Percentiles rank a stretch among this genome's conserved stretches.
Conservation (phyloP, 2,113 vertebrate genomes). For the Ramphastos sulfuratus region DNA sequence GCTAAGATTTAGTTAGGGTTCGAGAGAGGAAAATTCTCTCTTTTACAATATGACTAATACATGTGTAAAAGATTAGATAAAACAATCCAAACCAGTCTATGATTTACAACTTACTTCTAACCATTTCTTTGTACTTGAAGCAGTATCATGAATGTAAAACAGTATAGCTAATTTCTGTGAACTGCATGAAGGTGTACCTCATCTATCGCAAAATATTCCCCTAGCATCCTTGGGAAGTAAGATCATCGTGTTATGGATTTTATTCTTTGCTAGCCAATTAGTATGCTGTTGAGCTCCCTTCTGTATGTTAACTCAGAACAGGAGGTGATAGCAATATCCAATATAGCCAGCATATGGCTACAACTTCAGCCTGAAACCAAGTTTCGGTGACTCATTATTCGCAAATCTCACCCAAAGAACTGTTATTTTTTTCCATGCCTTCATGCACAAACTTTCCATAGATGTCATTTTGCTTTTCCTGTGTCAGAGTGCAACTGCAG, state of each 20-base stretch:
- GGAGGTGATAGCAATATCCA: conserved; percentile 8
- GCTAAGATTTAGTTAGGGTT: conserved; percentile 68
- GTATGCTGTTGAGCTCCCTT: conserved; percentile 17
- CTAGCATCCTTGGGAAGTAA: conserved; percentile 36
- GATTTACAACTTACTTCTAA: conserved; percentile 68
- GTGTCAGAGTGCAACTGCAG: neutral
- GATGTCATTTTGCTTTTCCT: neutral
- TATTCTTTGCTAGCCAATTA: conserved; percentile 1
- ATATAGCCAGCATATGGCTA: neutral
- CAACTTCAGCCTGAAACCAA: conserved; percentile 20
- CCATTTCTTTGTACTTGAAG: conserved; percentile 44
- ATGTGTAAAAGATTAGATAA: conserved; percentile 67
- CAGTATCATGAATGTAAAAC: conserved; percentile 48
- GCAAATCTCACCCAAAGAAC: conserved; percentile 3
- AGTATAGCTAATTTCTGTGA: conserved; percentile 43
- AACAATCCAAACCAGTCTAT: conserved; percentile 53
- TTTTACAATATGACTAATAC: conserved; percentile 69
- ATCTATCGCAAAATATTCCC: conserved; percentile 42
- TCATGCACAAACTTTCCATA: neutral
- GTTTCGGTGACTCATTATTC: neutral
- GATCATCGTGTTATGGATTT: conserved; percentile 9
- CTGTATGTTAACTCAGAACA: conserved; percentile 26
- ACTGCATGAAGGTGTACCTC: conserved; percentile 21
- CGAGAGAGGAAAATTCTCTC: conserved; percentile 65
- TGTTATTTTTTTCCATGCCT: neutral